phyloP scores from a whole-genome alignment of 2,797 vertebrate genomes.

The Nannoperca australis region DNA sequence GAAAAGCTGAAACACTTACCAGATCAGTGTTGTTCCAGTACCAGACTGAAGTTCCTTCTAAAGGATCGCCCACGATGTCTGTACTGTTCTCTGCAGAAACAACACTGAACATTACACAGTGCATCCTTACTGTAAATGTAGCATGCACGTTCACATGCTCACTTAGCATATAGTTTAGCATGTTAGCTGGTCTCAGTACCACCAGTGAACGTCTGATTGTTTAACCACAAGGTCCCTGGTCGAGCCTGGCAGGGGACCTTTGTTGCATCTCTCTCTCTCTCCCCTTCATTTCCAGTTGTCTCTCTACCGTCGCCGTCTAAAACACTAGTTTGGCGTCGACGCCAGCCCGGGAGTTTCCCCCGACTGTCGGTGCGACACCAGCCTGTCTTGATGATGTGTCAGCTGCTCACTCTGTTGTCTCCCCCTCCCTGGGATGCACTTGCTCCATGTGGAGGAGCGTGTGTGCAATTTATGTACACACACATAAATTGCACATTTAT shows the following conservation, averaged over 20 bases:
- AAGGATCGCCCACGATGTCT: conserved; percentile 73
- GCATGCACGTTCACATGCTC: neutral
- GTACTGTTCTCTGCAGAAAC: conserved; percentile 88
- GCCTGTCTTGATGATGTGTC: conserved; percentile 3
- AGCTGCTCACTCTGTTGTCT: conserved; percentile 30
- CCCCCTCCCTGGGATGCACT: conserved; percentile 1
- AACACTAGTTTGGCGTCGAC: neutral
- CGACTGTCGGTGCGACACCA: neutral
- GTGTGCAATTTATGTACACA: too few species aligned
- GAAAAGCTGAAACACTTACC: conserved; percentile 80
- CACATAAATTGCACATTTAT: too few species aligned
- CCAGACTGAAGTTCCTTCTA: conserved; percentile 73
- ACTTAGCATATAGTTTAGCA: neutral
- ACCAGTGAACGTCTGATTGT: neutral
- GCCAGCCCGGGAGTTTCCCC: neutral
- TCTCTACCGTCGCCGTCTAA: neutral
- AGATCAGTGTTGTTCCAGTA: conserved; percentile 79
- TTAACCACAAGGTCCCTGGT: neutral
- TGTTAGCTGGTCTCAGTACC: neutral
- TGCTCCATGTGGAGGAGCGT: neutral
- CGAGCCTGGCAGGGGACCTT: neutral
- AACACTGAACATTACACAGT: neutral
- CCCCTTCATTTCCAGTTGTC: neutral
- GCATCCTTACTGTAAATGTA: neutral
- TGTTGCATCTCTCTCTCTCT: neutral